A percentile compares a stretch with the other conserved stretches of the same genome.
phyloP scores from a whole-genome alignment of 1,140 invertebrate species.

The Heliconius hewitsoni region DNA sequence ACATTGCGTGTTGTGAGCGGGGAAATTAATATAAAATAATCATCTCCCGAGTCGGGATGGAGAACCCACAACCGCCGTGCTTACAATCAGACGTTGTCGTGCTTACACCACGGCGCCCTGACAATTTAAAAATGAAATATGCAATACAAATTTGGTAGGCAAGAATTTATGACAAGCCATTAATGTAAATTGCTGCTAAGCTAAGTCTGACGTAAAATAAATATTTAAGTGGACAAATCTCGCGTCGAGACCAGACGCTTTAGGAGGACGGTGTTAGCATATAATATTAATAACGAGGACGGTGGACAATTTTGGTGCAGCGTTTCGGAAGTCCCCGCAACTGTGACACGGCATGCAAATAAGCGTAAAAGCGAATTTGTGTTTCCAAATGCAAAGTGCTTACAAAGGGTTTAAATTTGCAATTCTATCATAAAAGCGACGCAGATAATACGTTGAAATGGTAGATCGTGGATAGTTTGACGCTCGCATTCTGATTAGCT shows the following conservation, averaged over 20 bases:
- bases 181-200: constrained; percentile 10
- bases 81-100: too few species aligned
- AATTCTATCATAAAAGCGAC: constrained; percentile 69
- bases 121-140: not conserved
- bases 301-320: constrained; percentile 45
- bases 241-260: constrained; percentile 29
- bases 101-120: too few species aligned
- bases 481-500: constrained; percentile 34
- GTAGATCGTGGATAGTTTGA: constrained; percentile 44
- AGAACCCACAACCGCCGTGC: too few species aligned
- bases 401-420: constrained; percentile 79
- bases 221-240: constrained; percentile 12
- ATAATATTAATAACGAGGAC: constrained; percentile 38
- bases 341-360: constrained; percentile 74
- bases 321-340: constrained; percentile 65
- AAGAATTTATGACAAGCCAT: constrained; percentile 2
- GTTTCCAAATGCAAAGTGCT: constrained; percentile 73
- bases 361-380: constrained; percentile 78
- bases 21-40: too few species aligned
- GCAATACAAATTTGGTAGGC: not conserved
- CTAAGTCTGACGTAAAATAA: constrained; percentile 2
- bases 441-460: constrained; percentile 59
- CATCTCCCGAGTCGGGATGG: too few species aligned
- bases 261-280: constrained; percentile 36
- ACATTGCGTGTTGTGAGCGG: too few species aligned